phyloP scores from a whole-genome alignment of 1,140 invertebrate species.

The Stenopsyche tienmushanensis region DNA sequence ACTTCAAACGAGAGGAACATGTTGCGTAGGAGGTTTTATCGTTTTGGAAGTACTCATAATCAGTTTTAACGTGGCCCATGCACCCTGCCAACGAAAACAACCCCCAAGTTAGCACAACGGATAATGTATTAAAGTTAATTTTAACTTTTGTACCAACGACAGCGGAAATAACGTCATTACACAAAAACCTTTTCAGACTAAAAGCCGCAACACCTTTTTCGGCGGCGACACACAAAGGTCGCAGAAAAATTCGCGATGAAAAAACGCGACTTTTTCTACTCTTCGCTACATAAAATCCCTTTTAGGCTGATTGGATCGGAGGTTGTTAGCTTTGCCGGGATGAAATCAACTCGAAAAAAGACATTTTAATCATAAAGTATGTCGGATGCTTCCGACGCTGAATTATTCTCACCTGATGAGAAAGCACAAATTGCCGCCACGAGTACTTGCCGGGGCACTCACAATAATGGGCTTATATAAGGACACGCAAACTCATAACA shows the following conservation, averaged over 20 bases:
- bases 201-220: slow-evolving; percentile 12
- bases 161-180: slow-evolving; percentile 9
- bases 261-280: slow-evolving; percentile 23
- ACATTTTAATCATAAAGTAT: not conserved
- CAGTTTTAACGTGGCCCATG: no score
- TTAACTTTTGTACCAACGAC: not conserved
- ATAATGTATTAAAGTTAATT: slow-evolving; percentile 3
- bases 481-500: no score
- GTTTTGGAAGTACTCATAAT: no score
- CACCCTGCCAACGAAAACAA: no score
- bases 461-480: not conserved
- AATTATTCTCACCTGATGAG: not conserved
- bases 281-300: slow-evolving; percentile 32
- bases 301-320: slow-evolving; percentile 33
- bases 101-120: not conserved
- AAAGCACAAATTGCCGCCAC: not conserved
- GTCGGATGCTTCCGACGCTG: not conserved
- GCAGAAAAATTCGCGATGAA: not conserved
- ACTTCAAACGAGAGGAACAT: no score
- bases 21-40: no score
- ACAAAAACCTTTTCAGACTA: slow-evolving; percentile 1
- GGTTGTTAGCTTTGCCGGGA: slow-evolving; percentile 8
- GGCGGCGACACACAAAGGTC: not conserved
- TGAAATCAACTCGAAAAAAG: slow-evolving; percentile 13
- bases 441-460: not conserved